Evolutionary conservation across 2,113 vertebrate genomes (phyloP), one percentile per base, ranked within the genome.

Genomic region (Grus americana): DNA sequence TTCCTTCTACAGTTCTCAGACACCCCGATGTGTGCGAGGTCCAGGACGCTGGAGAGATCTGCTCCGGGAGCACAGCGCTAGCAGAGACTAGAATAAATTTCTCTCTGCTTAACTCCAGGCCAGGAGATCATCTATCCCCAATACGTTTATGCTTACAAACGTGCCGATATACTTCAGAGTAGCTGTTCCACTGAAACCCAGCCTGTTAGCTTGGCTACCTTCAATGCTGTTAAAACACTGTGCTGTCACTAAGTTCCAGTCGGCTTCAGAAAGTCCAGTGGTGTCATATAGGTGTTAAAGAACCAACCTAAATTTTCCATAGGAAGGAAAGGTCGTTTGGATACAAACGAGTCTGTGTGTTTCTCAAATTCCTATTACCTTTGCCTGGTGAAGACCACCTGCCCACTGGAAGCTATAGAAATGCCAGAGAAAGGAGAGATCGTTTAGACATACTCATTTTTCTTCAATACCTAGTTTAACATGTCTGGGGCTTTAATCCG

Each of bases 351-450:
- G 7, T 10, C 67, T 52, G 21, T 46, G 70, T 94, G 62, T 42
- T 95, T 89, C 65, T 38, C 75, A 71, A 95, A 75, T 62, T 73
- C 86, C 86, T 58, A 44, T 78, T 38, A 42, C 55, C 49, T 82
- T 73, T n/a, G 47, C 89, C 49, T 92, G 54, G 59, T 57, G 81
- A 70, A 75, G 42, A 90, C 47, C 68, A 44, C 15, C 50, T 67
- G 70, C 81, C 49, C 12, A 16, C 42, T 36, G 71, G 71, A 76
- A 86, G 80, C 86, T 83, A 15, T 1, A 67, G 91, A 91, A 95
- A 73, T 13, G 29, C 36, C 38, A 88, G 57, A 81, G 44, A 78
- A 57, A 74, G 54, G 32, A 91, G 34, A 92, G 44, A 12, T 44
- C 14, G 79, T 83, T 79, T 79, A 84, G 92, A 75, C 58, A 26